Conservation (phyloP, 2,888 invertebrate genomes). For the Sipunculus nudus region DNA sequence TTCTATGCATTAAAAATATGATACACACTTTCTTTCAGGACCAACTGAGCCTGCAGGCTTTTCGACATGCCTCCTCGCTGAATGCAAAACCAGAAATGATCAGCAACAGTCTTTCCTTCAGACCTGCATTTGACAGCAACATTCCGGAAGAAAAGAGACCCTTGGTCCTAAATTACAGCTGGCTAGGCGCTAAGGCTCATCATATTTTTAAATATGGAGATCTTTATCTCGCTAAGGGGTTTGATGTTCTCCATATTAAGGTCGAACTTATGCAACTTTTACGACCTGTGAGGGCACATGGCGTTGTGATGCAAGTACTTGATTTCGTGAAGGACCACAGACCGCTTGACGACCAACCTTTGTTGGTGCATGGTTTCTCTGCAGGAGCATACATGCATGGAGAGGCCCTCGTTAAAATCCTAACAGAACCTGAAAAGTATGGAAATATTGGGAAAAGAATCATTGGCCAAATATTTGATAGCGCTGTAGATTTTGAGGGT, state of each 20-base stretch:
- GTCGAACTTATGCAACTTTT: conserved; percentile 86
- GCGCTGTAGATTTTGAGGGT: conserved; percentile 74
- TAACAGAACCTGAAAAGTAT: no score
- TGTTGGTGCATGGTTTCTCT: conserved; percentile 88
- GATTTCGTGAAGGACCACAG: conserved; percentile 77
- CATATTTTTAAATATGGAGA: conserved; percentile 86
- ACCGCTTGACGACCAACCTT: conserved; percentile 72
- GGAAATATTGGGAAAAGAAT: no score
- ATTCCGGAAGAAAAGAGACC: conserved; percentile 70
- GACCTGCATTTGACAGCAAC: conserved; percentile 30
- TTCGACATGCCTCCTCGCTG: conserved; percentile 16
- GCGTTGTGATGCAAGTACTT: conserved; percentile 79
- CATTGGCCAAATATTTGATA: conserved; percentile 89
- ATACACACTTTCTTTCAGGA: no score
- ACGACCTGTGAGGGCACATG: conserved; percentile 77
- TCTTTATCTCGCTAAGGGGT: conserved; percentile 81
- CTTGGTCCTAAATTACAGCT: conserved; percentile 81
- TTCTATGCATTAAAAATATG: no score
- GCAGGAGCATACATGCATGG: conserved; percentile 90
- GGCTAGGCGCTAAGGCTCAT: conserved; percentile 85
- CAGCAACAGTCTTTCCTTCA: conserved; percentile 33
- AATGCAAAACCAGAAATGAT: conserved; percentile 26
- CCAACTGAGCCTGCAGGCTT: no score
- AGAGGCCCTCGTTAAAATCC: no score
- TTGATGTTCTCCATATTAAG: conserved; percentile 83